Evolutionary conservation across 2,113 vertebrate genomes (phyloP), one percentile per base, ranked within the genome.

Genomic region (Gasterosteus aculeatus): DNA sequence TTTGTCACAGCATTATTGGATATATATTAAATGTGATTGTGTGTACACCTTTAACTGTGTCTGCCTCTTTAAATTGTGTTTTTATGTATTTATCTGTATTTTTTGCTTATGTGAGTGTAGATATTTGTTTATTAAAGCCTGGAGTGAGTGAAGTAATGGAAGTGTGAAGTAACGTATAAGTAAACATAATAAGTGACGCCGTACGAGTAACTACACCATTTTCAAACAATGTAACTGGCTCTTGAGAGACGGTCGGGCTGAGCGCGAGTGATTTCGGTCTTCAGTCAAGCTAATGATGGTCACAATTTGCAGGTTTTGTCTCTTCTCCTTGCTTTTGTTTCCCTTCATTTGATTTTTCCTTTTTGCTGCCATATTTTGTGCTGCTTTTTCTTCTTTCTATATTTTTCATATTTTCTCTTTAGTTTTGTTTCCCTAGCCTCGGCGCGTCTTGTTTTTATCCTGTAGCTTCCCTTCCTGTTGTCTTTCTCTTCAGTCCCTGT

Each of bases 1-100:
- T 91, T 87, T 90, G 84, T 90, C 87, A 87, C 74, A 44, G 70
- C 61, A 63, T 73, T 90, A 90, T 85, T 89, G 79, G 78, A 85
- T 87, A 88, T 66, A 69, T 82, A 84, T 82, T 84, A 81, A 85
- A 78, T 81, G 83, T 66, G 69, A 78, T n/a, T 75, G 71, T 59
- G 44, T 46, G 19, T 58, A 72, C 71, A 64, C 35, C 38, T 81
- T 75, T 51, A 9, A 12, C 70, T 64, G 59, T 74, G 70, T 58
- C 53, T 42, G 16, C n/a, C 12, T 61, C n/a, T 72, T 75, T 61
- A 62, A 61, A 53, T 64, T 64, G 35, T 31, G 18, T 5, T n/a
- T 71, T 22, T 51, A 35, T 56, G 10, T 69, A 10, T 18, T 22
- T 47, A 7, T 80, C 10, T 62, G 9, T 42, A 51, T 60, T 38